phyloP scores from a whole-genome alignment of 2,113 vertebrate genomes.

The Eretmochelys imbricata region DNA sequence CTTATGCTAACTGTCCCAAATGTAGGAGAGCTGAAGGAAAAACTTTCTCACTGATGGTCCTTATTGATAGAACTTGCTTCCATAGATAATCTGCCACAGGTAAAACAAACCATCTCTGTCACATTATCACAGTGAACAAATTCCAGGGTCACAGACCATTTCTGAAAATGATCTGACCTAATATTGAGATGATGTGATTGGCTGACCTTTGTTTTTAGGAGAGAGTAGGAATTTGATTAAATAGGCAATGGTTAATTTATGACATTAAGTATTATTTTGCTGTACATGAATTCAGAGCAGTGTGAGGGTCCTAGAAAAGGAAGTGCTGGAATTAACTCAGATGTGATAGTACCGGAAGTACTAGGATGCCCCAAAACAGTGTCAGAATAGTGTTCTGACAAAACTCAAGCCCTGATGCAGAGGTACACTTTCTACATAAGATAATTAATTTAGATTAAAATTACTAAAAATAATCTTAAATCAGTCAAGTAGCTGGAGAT shows the following conservation, averaged over 20 bases:
- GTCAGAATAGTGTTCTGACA: background rate
- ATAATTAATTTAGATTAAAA: background rate
- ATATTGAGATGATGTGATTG: fast-evolving
- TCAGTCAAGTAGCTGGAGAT: background rate
- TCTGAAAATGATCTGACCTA: background rate
- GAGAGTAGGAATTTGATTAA: background rate
- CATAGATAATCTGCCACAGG: background rate
- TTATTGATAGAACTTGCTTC: background rate
- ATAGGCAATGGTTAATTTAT: background rate
- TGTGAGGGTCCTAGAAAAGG: background rate
- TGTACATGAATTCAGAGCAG: background rate
- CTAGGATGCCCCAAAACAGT: background rate
- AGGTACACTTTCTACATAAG: background rate
- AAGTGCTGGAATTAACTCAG: background rate
- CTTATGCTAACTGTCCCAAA: background rate
- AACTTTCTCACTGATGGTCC: background rate
- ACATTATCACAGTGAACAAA: fast-evolving
- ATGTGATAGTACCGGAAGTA: background rate
- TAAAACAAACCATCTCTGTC: background rate
- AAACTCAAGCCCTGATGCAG: background rate
- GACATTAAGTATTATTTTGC: background rate
- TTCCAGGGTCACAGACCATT: background rate
- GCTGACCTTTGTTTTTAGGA: background rate
- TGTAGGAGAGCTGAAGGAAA: background rate
- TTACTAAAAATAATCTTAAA: background rate